Evolutionary conservation across 2,113 vertebrate species (phyloP).

Genomic region (Rhinolophus ferrumequinum): DNA sequence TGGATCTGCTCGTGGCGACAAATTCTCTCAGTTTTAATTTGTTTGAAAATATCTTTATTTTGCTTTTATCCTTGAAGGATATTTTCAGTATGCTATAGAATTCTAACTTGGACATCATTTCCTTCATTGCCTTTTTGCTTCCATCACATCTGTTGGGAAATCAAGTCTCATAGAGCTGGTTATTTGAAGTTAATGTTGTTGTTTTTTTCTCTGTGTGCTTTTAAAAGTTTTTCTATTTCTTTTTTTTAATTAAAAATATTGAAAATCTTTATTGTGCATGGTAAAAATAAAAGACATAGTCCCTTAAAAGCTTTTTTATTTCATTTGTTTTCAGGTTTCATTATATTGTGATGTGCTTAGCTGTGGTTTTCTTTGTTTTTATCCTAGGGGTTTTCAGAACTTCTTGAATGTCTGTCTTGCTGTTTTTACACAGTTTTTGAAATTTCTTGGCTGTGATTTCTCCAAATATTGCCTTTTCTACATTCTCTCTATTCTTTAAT

Average conservation of each 20-base stretch:
- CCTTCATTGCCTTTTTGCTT: background rate
- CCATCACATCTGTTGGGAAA: background rate
- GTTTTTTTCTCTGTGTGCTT: background rate
- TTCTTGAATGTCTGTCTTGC: background rate
- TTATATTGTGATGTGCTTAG: background rate
- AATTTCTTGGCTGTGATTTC: slow-evolving; percentile 9
- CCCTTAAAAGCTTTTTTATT: background rate
- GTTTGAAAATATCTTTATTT: background rate
- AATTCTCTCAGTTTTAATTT: slow-evolving; percentile 8
- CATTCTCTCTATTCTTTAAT: background rate
- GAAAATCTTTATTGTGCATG: background rate
- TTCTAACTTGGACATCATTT: background rate
- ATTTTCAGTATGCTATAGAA: background rate
- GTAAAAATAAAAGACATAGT: background rate
- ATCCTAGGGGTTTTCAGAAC: background rate
- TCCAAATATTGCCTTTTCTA: background rate
- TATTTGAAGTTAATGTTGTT: background rate
- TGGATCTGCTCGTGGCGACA: background rate
- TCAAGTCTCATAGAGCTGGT: background rate
- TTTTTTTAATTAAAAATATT: background rate
- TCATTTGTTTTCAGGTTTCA: background rate
- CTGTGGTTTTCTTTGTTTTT: background rate
- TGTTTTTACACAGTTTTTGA: background rate
- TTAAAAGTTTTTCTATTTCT: background rate
- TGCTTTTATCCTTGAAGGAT: background rate